Conservation (phyloP, 1,140 invertebrate genomes). For the Leptinotarsa texana region DNA sequence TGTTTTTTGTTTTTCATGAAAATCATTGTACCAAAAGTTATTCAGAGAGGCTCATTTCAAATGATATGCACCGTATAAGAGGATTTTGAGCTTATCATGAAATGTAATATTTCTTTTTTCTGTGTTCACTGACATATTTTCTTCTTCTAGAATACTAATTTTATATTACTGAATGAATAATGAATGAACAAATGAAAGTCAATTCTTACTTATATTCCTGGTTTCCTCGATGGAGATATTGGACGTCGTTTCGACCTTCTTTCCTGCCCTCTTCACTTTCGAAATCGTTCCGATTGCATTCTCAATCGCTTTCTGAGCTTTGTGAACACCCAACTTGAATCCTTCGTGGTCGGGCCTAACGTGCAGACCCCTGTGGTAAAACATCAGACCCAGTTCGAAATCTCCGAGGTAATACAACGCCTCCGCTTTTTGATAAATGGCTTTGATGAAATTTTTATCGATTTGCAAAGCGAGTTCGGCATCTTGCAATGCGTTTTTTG, state of each 20-base stretch:
- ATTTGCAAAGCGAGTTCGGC: slow-evolving; percentile 78
- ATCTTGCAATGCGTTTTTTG: slow-evolving; percentile 80
- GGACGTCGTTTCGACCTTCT: neutral
- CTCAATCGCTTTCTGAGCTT: slow-evolving; percentile 91
- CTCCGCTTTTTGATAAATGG: slow-evolving; percentile 92
- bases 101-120: too few species aligned
- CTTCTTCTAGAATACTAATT: too few species aligned
- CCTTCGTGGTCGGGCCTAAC: slow-evolving; percentile 83
- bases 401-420: slow-evolving; percentile 88
- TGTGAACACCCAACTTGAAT: slow-evolving; percentile 89
- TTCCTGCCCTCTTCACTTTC: neutral
- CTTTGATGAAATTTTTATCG: slow-evolving; percentile 78
- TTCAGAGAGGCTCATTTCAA: too few species aligned
- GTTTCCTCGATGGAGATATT: neutral
- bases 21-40: too few species aligned
- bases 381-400: slow-evolving; percentile 91
- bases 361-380: slow-evolving; percentile 84
- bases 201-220: slow-evolving; percentile 18
- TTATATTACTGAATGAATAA: too few species aligned
- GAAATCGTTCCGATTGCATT: slow-evolving; percentile 75
- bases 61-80: too few species aligned
- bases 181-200: too few species aligned
- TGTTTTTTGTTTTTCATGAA: too few species aligned
- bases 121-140: too few species aligned
- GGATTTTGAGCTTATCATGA: too few species aligned